Percentiles rank a stretch among this genome's conserved stretches.
Evolutionary conservation across 2,888 invertebrate species (phyloP).

Genomic region (Cantharis rustica): DNA sequence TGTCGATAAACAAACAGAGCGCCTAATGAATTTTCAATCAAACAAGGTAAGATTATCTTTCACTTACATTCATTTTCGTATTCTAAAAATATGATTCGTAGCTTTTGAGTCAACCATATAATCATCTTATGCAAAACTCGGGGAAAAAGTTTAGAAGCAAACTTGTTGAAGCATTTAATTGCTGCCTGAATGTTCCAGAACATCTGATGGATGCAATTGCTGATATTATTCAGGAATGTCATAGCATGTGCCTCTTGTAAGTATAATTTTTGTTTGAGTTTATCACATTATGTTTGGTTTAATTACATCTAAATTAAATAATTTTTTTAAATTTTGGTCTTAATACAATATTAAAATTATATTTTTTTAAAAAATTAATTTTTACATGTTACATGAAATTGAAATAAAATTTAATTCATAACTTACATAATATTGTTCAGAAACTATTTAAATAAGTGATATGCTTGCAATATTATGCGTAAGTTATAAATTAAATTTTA

Average conservation of each 20-base stretch:
- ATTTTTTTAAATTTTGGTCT: neutral
- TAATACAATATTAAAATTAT: too few relatives aligned
- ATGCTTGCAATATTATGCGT: too few relatives aligned
- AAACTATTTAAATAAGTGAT: too few relatives aligned
- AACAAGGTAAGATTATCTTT: neutral
- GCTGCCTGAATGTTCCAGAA: constrained; percentile 88
- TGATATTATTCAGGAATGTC: constrained; percentile 93
- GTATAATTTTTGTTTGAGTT: constrained; percentile 51
- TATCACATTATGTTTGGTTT: neutral
- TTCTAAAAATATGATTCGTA: neutral
- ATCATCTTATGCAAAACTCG: neutral
- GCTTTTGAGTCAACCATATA: neutral
- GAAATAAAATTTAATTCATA: too few relatives aligned
- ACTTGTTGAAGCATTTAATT: constrained; percentile 88
- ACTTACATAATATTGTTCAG: too few relatives aligned
- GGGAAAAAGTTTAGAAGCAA: constrained; percentile 77
- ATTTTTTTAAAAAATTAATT: too few relatives aligned
- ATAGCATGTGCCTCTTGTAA: constrained; percentile 95
- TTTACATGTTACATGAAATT: too few relatives aligned
- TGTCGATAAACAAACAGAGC: neutral
- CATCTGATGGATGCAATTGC: constrained; percentile 83
- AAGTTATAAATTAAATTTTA: too few relatives aligned
- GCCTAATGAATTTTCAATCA: neutral
- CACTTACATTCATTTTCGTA: neutral
- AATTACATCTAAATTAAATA: neutral